A percentile compares a stretch with the other conserved stretches of the same genome.
These are phyloP conservation scores for Eospalax fontanierii DNA, from an alignment of 2,797 vertebrate genomes.

Conservation along the genomic window DNA sequence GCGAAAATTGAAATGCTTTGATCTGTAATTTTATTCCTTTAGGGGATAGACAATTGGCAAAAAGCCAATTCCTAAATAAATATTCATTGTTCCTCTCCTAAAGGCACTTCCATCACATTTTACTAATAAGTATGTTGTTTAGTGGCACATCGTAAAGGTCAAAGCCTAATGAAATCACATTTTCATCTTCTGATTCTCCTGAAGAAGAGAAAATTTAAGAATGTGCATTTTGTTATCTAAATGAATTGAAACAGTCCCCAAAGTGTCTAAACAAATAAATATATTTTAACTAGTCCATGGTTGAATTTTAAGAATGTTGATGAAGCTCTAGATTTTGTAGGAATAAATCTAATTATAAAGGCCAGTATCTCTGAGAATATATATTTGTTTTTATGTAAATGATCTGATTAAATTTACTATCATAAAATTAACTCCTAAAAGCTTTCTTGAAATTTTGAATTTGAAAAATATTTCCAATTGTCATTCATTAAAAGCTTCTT, in stretches of 20 bases:
- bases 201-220: slow-evolving; percentile 63
- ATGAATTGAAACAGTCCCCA: slow-evolving; percentile 37
- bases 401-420: slow-evolving; percentile 29
- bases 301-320: slow-evolving; percentile 54
- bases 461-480: neutral
- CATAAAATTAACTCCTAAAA: neutral
- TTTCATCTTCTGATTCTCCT: slow-evolving; percentile 45
- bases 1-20: slow-evolving; percentile 68
- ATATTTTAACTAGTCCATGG: slow-evolving; percentile 58
- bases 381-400: neutral
- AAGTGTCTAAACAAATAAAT: slow-evolving; percentile 71
- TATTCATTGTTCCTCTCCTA: slow-evolving; percentile 78
- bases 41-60: slow-evolving; percentile 69
- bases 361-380: neutral
- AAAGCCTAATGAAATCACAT: slow-evolving; percentile 57
- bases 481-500: slow-evolving; percentile 3
- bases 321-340: slow-evolving; percentile 28
- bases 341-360: slow-evolving; percentile 63
- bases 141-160: slow-evolving; percentile 26
- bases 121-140: slow-evolving; percentile 77
- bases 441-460: slow-evolving; percentile 46
- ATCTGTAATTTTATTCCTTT: slow-evolving; percentile 77
- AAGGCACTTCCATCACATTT: slow-evolving; percentile 76
- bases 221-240: slow-evolving; percentile 44
- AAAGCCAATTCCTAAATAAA: slow-evolving; percentile 83